These are phyloP conservation scores for Mallotus villosus DNA, from an alignment of 2,797 vertebrate species.

Conservation along the genomic window DNA sequence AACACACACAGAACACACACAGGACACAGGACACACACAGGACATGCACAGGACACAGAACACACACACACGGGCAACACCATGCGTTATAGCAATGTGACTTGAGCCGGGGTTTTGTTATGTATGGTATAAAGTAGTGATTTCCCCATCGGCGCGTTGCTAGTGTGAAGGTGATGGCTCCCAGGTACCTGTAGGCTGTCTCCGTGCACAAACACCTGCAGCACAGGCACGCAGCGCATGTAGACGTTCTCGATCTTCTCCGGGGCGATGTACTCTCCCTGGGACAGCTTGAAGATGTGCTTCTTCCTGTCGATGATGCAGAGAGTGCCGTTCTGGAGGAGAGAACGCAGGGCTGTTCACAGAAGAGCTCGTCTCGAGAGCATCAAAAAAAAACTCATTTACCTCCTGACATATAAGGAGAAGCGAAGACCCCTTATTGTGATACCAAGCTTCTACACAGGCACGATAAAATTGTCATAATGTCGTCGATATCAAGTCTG, in stretches of 20 bases:
- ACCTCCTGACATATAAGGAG: no score
- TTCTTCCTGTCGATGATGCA: constrained; percentile 81
- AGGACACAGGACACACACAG: constrained; percentile 7
- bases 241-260: constrained; percentile 83
- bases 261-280: constrained; percentile 81
- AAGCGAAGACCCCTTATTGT: no score
- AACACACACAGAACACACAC: neutral
- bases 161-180: no score
- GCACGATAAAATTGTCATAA: no score
- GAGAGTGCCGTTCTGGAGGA: constrained; percentile 74
- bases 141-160: no score
- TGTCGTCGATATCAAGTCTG: no score
- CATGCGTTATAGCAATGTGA: neutral
- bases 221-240: constrained; percentile 69
- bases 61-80: neutral
- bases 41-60: neutral
- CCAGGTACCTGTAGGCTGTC: constrained; percentile 76
- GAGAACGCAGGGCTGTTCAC: neutral
- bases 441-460: no score
- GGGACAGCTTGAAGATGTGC: constrained; percentile 81
- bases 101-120: no score
- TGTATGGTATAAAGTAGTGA: no score
- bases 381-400: no score
- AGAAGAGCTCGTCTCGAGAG: no score
- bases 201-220: constrained; percentile 81